Conservation (phyloP, 2,888 invertebrate species). For the Microctonus aethiopoides region DNA sequence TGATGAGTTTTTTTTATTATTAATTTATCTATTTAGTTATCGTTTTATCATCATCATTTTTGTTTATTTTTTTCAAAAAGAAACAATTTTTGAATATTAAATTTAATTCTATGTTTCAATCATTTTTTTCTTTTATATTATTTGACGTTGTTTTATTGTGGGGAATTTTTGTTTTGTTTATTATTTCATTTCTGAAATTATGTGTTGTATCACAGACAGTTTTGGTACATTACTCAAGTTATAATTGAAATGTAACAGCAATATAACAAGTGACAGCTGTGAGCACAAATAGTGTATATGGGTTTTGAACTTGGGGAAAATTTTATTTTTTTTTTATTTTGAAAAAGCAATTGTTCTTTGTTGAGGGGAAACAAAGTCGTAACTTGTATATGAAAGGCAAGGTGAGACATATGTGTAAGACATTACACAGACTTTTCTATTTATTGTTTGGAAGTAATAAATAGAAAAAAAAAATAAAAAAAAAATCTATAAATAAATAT, state of each 20-base stretch:
- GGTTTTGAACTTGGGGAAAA: slow-evolving; percentile 22
- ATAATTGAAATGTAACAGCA: slow-evolving; percentile 15
- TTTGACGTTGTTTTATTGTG: neutral
- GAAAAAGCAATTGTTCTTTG: slow-evolving; percentile 3
- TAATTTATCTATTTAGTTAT: too few species aligned
- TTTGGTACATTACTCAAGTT: slow-evolving; percentile 22
- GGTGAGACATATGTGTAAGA: neutral
- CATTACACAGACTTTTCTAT: neutral
- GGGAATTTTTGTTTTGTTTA: neutral
- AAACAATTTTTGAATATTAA: too few species aligned
- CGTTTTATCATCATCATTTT: too few species aligned
- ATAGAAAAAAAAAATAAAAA: neutral
- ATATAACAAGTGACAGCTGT: slow-evolving; percentile 27
- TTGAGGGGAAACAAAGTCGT: neutral
- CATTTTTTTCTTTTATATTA: neutral
- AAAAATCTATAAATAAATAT: neutral
- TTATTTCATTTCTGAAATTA: neutral
- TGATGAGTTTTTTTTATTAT: too few species aligned
- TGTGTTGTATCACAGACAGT: neutral
- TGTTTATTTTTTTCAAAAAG: too few species aligned
- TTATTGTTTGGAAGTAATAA: neutral
- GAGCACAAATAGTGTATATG: neutral
- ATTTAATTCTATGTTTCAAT: too few species aligned
- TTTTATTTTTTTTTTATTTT: neutral
- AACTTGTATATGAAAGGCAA: slow-evolving; percentile 5